Percentiles rank a stretch among this genome's conserved stretches.
Conservation (phyloP, 2,888 invertebrate genomes). For the Auanema freiburgensis region DNA sequence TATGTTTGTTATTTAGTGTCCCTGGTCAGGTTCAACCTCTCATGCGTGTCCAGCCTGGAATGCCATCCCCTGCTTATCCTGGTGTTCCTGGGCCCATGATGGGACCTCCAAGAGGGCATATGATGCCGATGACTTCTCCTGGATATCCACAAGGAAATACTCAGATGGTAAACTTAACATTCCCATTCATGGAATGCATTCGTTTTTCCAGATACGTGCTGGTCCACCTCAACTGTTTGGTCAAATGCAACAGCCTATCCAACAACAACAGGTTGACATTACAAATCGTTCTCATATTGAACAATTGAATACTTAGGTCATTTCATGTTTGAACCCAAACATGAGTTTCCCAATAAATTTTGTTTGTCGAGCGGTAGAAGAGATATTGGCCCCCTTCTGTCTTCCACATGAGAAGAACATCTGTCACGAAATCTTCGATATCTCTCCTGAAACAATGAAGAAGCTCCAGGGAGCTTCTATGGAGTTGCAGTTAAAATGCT, state of each 20-base stretch:
- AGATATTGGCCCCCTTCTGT: conserved; percentile 9
- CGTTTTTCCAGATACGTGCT: conserved; percentile 17
- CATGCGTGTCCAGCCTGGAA: conserved; percentile 10
- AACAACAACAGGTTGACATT: conserved; percentile 13
- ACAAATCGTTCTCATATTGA: neutral
- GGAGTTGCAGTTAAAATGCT: neutral
- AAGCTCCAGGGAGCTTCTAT: neutral
- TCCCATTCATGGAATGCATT: neutral
- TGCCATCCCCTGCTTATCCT: conserved; percentile 17
- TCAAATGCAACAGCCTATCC: conserved; percentile 13
- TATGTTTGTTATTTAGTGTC: conserved; percentile 12
- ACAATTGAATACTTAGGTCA: too few species aligned
- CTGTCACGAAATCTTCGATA: conserved; percentile 3
- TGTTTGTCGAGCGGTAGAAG: neutral
- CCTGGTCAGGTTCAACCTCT: conserved; percentile 20
- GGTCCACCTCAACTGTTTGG: conserved; percentile 18
- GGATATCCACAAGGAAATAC: conserved; percentile 17
- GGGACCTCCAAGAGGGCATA: neutral
- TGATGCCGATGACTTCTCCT: conserved; percentile 20
- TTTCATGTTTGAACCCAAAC: neutral
- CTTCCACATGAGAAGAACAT: conserved; percentile 7
- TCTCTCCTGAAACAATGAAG: conserved; percentile 11
- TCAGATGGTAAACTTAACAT: conserved; percentile 14
- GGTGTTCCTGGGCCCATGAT: neutral
- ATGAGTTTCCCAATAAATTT: neutral